Evolutionary conservation across 1,140 invertebrate genomes (phyloP).

Genomic region (Pseudomyrmex sp.): DNA sequence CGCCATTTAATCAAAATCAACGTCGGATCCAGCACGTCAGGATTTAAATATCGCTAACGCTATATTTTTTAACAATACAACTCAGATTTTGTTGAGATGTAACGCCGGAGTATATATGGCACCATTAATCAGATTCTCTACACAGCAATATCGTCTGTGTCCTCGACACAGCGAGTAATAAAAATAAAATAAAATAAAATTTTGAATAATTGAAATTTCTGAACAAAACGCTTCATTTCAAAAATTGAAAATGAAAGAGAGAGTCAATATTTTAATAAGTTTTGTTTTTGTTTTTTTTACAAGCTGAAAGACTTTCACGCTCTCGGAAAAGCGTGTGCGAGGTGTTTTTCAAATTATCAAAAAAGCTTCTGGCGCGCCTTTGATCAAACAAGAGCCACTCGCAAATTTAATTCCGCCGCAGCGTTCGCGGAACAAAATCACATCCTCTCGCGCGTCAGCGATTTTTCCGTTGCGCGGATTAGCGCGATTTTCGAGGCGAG

Average conservation of each 20-base stretch:
- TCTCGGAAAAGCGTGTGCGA: neutral
- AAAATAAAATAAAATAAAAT: neutral
- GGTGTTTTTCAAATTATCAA: conserved; percentile 47
- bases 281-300: neutral
- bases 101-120: neutral
- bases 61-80: conserved; percentile 3
- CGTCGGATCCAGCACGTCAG: neutral
- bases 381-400: conserved; percentile 34
- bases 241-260: neutral
- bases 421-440: conserved; percentile 26
- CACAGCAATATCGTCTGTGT: too few species aligned
- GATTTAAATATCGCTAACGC: conserved; percentile 16
- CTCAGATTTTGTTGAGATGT: neutral
- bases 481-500: conserved; percentile 28
- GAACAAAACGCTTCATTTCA: neutral
- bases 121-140: neutral
- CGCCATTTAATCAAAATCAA: conserved; percentile 21
- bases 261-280: conserved; percentile 12
- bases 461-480: conserved; percentile 45
- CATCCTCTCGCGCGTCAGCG: conserved; percentile 32
- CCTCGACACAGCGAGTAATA: too few species aligned
- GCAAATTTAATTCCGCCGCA: conserved; percentile 24
- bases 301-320: neutral
- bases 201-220: conserved; percentile 2
- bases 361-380: conserved; percentile 43